These are phyloP conservation scores for Valencia hispanica DNA, from an alignment of 2,797 vertebrate genomes.

Conservation along the genomic window DNA sequence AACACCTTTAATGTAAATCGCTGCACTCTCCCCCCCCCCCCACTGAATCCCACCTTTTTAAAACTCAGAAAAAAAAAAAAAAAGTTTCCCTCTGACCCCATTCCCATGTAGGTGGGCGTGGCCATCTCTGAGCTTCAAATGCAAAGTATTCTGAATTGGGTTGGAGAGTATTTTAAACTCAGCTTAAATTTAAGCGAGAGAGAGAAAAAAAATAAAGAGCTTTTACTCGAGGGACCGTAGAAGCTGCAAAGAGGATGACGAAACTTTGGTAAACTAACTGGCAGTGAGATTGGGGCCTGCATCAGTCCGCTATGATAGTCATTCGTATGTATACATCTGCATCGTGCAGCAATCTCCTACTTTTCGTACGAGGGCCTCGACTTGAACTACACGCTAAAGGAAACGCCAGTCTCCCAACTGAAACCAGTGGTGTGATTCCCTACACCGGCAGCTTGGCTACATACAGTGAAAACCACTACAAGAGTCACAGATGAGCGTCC, in stretches of 20 bases:
- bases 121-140: neutral
- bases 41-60: slow-evolving; percentile 68
- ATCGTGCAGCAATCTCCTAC: neutral
- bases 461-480: slow-evolving; percentile 53
- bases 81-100: slow-evolving; percentile 40
- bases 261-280: slow-evolving; percentile 59
- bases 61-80: slow-evolving; percentile 54
- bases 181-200: neutral
- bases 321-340: slow-evolving; percentile 26
- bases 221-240: neutral
- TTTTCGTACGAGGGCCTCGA: neutral
- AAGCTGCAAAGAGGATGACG: neutral
- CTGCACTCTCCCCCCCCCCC: slow-evolving; percentile 42
- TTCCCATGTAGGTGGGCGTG: slow-evolving; percentile 22
- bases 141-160: neutral
- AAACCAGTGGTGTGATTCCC: slow-evolving; percentile 13
- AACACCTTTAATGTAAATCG: slow-evolving; percentile 75
- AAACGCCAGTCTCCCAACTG: neutral
- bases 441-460: slow-evolving; percentile 34
- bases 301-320: slow-evolving; percentile 43
- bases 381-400: neutral
- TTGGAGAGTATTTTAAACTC: neutral
- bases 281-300: slow-evolving; percentile 52
- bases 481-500: slow-evolving; percentile 41
- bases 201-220: neutral